These are phyloP conservation scores for Danaus chrysippus DNA, from an alignment of 2,888 invertebrate species.

Conservation along the genomic window DNA sequence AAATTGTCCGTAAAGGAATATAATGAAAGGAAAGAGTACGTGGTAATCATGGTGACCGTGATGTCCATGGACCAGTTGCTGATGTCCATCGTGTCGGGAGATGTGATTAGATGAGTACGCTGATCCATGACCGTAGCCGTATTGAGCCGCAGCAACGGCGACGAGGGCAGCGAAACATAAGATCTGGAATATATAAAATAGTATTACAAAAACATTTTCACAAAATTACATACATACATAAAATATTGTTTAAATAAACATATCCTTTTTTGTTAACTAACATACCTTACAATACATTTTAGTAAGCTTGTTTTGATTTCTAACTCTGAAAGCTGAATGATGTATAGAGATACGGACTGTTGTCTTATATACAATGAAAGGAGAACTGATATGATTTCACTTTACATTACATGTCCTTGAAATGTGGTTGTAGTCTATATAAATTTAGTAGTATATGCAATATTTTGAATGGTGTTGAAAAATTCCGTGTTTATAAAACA, in stretches of 20 bases:
- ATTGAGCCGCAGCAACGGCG: constrained; percentile 36
- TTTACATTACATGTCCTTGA: constrained; percentile 23
- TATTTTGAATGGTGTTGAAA: constrained; percentile 11
- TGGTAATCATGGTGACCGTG: constrained; percentile 26
- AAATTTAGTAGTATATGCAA: constrained; percentile 25
- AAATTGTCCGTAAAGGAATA: no score
- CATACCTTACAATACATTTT: constrained; percentile 19
- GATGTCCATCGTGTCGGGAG: constrained; percentile 36
- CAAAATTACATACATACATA: not conserved
- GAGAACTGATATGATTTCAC: constrained; percentile 41
- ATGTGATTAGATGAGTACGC: constrained; percentile 37
- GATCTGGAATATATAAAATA: constrained; percentile 29
- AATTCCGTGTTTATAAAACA: not conserved
- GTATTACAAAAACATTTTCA: not conserved
- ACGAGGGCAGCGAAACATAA: constrained; percentile 33
- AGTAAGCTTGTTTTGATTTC: constrained; percentile 16
- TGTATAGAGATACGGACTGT: constrained; percentile 32
- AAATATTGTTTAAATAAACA: not conserved
- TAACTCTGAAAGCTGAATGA: constrained; percentile 38
- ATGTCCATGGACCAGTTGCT: constrained; percentile 25
- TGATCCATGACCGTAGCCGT: constrained; percentile 38
- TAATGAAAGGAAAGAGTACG: constrained; percentile 1
- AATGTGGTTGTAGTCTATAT: constrained; percentile 14
- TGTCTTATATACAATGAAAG: constrained; percentile 47
- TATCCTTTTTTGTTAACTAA: not conserved